Evolutionary conservation across 2,888 invertebrate species (phyloP).

Genomic region (Cyclophora albipunctata): DNA sequence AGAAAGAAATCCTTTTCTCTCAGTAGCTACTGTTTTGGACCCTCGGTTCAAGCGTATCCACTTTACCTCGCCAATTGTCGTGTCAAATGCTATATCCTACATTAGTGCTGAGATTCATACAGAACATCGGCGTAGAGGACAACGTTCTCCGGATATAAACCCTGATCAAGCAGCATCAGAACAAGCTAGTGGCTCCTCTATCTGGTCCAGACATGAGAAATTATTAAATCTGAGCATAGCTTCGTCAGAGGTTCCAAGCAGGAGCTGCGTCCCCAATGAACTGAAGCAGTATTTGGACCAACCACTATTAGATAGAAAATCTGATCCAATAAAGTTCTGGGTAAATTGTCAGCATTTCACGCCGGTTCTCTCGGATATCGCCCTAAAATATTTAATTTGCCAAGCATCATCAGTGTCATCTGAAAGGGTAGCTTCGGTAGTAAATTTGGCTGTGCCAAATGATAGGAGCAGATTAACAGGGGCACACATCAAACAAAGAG

Average conservation of each 20-base stretch:
- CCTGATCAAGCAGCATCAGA: not conserved
- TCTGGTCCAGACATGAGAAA: constrained; percentile 23
- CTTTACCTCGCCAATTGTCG: constrained; percentile 9
- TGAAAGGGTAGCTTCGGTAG: constrained; percentile 20
- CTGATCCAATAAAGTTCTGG: constrained; percentile 13
- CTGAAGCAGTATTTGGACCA: constrained; percentile 25
- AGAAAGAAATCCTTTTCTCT: too few species aligned
- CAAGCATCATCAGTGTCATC: constrained; percentile 22
- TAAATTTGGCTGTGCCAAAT: constrained; percentile 12
- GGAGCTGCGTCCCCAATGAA: constrained; percentile 14
- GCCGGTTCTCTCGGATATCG: constrained; percentile 26
- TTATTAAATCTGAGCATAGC: constrained; percentile 9
- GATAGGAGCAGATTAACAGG: constrained; percentile 16
- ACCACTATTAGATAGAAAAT: constrained; percentile 2
- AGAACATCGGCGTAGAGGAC: not conserved
- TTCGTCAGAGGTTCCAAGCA: constrained; percentile 7
- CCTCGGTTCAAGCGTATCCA: too few species aligned
- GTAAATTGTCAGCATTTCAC: constrained; percentile 16
- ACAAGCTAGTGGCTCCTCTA: constrained; percentile 7
- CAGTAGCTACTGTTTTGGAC: too few species aligned
- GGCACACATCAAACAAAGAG: constrained; percentile 20
- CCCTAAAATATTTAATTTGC: constrained; percentile 21
- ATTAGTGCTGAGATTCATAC: too few species aligned
- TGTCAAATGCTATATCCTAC: constrained; percentile 6
- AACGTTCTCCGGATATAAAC: constrained; percentile 5